Evolutionary conservation across 2,888 invertebrate genomes (phyloP).

Genomic region (Poecilobothrus nobilitatus): DNA sequence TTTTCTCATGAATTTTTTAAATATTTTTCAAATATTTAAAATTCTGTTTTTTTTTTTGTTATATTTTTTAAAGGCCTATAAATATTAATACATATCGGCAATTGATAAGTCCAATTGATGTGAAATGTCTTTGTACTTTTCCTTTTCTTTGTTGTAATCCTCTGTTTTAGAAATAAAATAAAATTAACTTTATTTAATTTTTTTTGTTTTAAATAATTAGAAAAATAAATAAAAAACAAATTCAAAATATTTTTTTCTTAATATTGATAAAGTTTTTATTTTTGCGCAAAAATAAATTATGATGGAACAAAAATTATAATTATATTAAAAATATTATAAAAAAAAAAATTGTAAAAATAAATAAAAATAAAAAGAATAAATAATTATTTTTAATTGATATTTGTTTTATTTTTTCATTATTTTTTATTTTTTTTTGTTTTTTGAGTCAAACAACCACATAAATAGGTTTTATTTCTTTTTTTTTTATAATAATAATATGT

Average conservation of each 20-base stretch:
- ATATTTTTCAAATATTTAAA: too few relatives aligned
- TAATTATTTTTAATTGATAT: slow-evolving; percentile 12
- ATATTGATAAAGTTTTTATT: slow-evolving; percentile 13
- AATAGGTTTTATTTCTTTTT: neutral
- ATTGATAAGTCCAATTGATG: slow-evolving; percentile 96
- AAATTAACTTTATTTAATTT: slow-evolving; percentile 17
- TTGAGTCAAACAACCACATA: slow-evolving; percentile 19
- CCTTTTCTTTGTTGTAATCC: slow-evolving; percentile 82
- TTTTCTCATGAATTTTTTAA: too few relatives aligned
- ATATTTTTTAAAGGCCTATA: neutral
- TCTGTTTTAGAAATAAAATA: slow-evolving; percentile 49
- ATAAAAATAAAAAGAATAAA: slow-evolving; percentile 14
- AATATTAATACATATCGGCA: slow-evolving; percentile 61
- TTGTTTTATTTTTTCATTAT: slow-evolving; percentile 22
- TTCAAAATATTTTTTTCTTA: slow-evolving; percentile 13
- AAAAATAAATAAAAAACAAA: slow-evolving; percentile 16
- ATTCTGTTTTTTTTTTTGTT: too few relatives aligned
- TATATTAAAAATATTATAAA: slow-evolving; percentile 21
- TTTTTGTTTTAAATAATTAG: slow-evolving; percentile 7
- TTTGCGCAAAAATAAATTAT: slow-evolving; percentile 21
- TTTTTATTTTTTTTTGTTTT: slow-evolving; percentile 20
- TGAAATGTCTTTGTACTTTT: slow-evolving; percentile 96
- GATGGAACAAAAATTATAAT: slow-evolving; percentile 10
- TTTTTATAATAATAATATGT: neutral
- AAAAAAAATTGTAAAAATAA: slow-evolving; percentile 26